Evolutionary conservation across 1,140 invertebrate genomes (phyloP).

Genomic region (Drosophila suzukii): DNA sequence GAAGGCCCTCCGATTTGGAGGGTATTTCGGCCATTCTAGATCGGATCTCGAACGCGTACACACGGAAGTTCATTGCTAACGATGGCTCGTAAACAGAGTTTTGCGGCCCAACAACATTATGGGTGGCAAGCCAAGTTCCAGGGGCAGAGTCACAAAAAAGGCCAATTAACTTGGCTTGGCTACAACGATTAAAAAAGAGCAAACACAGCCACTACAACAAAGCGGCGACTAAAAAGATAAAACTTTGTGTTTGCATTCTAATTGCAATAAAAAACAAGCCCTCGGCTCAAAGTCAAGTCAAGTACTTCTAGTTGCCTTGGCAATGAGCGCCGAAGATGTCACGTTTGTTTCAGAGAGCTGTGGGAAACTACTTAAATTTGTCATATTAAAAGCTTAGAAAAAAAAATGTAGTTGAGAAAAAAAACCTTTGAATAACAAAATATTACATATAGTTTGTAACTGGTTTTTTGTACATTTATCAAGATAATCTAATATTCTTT

Average conservation of each 20-base stretch:
- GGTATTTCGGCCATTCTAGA: conserved; percentile 60
- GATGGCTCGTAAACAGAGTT: conserved; percentile 53
- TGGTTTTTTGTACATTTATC: too few species aligned
- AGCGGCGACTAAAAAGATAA: conserved; percentile 21
- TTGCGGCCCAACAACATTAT: conserved; percentile 22
- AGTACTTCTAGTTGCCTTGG: conserved; percentile 43
- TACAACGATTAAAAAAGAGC: conserved; percentile 51
- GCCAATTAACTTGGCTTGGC: conserved; percentile 48
- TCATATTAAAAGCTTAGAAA: too few species aligned
- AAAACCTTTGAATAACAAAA: too few species aligned
- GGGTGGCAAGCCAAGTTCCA: conserved; percentile 54
- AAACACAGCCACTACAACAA: conserved; percentile 8
- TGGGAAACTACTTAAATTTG: conserved; percentile 1
- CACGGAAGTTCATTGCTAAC: conserved; percentile 67
- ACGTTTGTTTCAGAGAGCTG: conserved; percentile 28
- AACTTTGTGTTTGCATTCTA: conserved; percentile 56
- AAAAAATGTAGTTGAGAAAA: too few species aligned
- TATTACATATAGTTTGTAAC: too few species aligned
- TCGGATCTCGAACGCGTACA: conserved; percentile 39
- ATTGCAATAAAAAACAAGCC: conserved; percentile 49
- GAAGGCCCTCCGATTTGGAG: conserved; percentile 47
- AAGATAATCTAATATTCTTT: too few species aligned
- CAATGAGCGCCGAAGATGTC: conserved; percentile 45
- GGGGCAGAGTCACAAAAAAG: conserved; percentile 41
- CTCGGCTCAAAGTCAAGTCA: conserved; percentile 46